Base-by-base conservation (phyloP, 2,888 invertebrate species). In the Pandemis cinnamomeana region DNA sequence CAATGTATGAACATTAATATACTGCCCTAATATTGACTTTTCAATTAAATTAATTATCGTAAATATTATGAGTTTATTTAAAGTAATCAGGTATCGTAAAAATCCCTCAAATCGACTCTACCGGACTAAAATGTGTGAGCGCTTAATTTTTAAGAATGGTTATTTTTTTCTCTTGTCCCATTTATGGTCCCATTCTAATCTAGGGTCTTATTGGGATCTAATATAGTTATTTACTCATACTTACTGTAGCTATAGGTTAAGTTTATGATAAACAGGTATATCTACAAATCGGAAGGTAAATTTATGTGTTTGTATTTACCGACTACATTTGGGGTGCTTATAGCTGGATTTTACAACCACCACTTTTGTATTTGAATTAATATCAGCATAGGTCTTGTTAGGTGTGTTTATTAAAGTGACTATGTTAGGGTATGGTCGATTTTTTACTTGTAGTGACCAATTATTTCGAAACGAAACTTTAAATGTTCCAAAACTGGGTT, bases 81-180 rank as follows among this genome's bases (percentile, higher is more conserved):
- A 58, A 3, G 10, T 27, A 27, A 20, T 2, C 20, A 55, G 2
- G 8, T 27, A 27, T 55, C 20, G 55, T 0, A 3, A 8, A 48
- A 55, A 55, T 6, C 55, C 55, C 15, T 55, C 55, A n/a, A 55
- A 20, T 20, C 55, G 55, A n/a, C 20, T 55, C 55, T 55, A 55
- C 55, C 55, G 7, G 55, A 55, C 20, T 20, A 8, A 4, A 8
- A 48, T 44, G n/a, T n/a, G n/a, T 46, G n/a, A n/a, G n/a, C 6
- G n/a, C 6, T 5, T 11, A 3, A 4, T 4, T 46, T 11, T 46
- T 46, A 10, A 10, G 4, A 10, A 11, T 11, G 4, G 4, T 46
- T 13, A 5, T 11, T 46, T 11, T 46, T 46, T 46, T 51, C 51
- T 6, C n/a, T 2, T 53, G 53, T 8, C 20, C 8, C 6, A 55